Percentiles rank a stretch among this genome's conserved stretches.
These are phyloP conservation scores for Falco naumanni DNA, from an alignment of 2,797 vertebrate genomes.

Conservation along the genomic window DNA sequence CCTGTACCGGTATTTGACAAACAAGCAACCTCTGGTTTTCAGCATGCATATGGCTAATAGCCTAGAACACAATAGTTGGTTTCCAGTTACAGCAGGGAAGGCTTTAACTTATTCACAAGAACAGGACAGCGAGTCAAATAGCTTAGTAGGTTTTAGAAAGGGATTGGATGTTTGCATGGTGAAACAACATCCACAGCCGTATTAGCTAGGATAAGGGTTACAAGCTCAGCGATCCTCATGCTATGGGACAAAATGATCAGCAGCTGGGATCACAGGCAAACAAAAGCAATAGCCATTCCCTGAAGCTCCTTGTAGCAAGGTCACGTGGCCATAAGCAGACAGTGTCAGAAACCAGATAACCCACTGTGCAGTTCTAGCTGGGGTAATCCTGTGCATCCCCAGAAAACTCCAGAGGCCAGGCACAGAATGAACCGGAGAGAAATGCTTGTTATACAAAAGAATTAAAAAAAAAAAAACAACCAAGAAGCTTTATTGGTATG, in stretches of 20 bases:
- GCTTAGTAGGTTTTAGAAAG: conserved; percentile 67
- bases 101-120: conserved; percentile 70
- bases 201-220: conserved; percentile 55
- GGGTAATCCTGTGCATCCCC: not conserved
- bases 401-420: conserved; percentile 21
- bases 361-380: conserved; percentile 36
- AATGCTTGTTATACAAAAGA: conserved; percentile 39
- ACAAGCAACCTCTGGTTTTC: conserved; percentile 47
- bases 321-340: conserved; percentile 34
- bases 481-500: conserved; percentile 72
- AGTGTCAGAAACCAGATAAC: conserved; percentile 49
- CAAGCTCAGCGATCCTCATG: conserved; percentile 54
- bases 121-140: conserved; percentile 48
- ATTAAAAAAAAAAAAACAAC: not conserved
- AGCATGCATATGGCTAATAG: not conserved
- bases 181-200: conserved; percentile 58
- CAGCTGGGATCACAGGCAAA: conserved; percentile 52
- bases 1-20: conserved; percentile 31
- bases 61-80: conserved; percentile 58
- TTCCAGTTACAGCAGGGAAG: conserved; percentile 56
- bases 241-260: conserved; percentile 41
- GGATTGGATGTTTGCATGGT: conserved; percentile 62
- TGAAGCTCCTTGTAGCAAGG: conserved; percentile 56
- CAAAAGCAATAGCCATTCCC: conserved; percentile 39
- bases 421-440: not conserved